Base-by-base conservation (phyloP, 1,140 invertebrate genomes). In the Trypoxylus dichotomus region DNA sequence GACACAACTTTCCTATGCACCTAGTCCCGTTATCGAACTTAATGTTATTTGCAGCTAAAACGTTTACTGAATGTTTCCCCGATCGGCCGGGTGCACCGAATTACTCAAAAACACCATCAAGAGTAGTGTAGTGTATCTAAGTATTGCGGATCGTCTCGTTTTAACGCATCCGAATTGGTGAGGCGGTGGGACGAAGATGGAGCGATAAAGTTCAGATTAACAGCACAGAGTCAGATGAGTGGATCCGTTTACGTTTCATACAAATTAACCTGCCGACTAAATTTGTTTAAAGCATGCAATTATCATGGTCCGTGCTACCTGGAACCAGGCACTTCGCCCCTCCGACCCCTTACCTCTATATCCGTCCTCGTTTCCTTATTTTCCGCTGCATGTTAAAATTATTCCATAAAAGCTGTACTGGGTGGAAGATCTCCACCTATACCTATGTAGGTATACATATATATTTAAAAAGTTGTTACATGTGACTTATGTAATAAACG, bases 201-300 rank as follows among this genome's bases (percentile, higher is more conserved):
- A 74, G 15, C 29, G 72, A 74, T 74, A 68, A 68, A 37, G 72
- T 37, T 74, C 79, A 76, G 79, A 77, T 79, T 79, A 79, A 79
- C 79, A 79, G 77, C 60, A 68, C 24, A 68, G 77, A 79, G 79
- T 77, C 79, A 74, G 79, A 79, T 47, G 74, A 78, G 72, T 81
- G 80, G 81, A 83, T 81, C 80, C 81, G 82, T 82, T 68, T 68
- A 68, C 60, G 60, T 68, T 83, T 82, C 82, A 81, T 83, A 84
- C 82, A 83, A 84, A 84, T 84, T 84, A 84, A 83, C 80, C 82
- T 83, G 80, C 81, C 83, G 83, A 77, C 82, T 83, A 83, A 84
- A 84, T 83, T 84, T 81, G 83, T 83, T 84, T 83, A 84, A 83
- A 83, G 80, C 83, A 84, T 84, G 83, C 83, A 84, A 84, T 84